Evolutionary conservation across 2,797 vertebrate genomes (phyloP), one percentile per base, ranked within the genome.

Genomic region (Erpetoichthys calabaricus): DNA sequence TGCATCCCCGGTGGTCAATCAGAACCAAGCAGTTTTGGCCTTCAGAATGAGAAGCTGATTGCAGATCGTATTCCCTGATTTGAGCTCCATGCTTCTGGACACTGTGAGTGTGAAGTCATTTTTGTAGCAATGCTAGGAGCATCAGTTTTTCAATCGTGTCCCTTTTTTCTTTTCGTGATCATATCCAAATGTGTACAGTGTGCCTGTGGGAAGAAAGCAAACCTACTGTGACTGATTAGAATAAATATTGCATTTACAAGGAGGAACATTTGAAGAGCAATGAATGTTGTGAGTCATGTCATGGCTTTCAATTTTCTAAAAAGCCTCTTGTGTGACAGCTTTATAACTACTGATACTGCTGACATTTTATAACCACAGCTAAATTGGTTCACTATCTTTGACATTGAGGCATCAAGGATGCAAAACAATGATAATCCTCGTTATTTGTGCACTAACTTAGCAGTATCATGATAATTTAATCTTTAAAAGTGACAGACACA

Each of bases 381-480:
- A 54, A 54, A 54, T 8, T 54, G 53, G 47, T 7, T 54, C 41
- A 3, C 42, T 43, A 3, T 44, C 45, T 58, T 55, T 56, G 44
- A 53, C 45, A 46, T 51, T 58, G 59, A 46, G 41, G 50, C 25
- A 53, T 61, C 55, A 61, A 51, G 55, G 59, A 59, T 49, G 46
- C 53, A 46, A 54, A 54, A 51, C 47, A 51, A 42, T 5, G 10
- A 10, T 51, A 51, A 41, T n/a, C 45, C 53, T 25, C 50, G 49
- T 52, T 9, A 10, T 53, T n/a, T n/a, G 41, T 46, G n/a, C 51
- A 44, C 57, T 53, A 25, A 58, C 45, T 64, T 8, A 53, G 63
- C 59, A 55, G 47, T 53, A 45, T 47, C 25, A 7, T 52, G 54
- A 57, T 52, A 53, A 64, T 64, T 56, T 56, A 51, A 61, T 54